Percentiles rank a stretch among this genome's conserved stretches.
Evolutionary conservation across 2,888 invertebrate genomes (phyloP).

Genomic region (Chrysomela aeneicollis): DNA sequence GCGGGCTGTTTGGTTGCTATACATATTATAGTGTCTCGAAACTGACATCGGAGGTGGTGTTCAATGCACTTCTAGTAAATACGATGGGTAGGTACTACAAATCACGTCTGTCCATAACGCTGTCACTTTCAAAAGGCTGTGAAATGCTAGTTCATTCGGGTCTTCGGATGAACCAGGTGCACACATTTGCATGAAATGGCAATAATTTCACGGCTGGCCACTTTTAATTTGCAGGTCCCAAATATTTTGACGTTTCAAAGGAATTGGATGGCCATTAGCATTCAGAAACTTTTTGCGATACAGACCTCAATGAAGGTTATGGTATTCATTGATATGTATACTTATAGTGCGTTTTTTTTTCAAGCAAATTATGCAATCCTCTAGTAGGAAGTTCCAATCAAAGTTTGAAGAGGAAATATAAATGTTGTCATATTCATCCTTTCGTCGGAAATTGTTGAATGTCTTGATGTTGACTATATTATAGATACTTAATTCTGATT

Average conservation of each 20-base stretch:
- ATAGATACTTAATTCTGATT: too few relatives aligned
- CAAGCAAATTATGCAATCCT: too few relatives aligned
- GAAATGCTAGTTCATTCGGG: conserved; percentile 17
- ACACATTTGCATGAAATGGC: conserved; percentile 35
- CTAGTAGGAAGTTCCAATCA: too few relatives aligned
- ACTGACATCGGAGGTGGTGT: conserved; percentile 28
- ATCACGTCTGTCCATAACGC: conserved; percentile 27
- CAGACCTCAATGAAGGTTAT: neutral
- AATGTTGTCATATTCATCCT: too few relatives aligned
- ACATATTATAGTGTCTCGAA: conserved; percentile 25
- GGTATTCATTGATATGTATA: too few relatives aligned
- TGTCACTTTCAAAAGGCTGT: conserved; percentile 26
- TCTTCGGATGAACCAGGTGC: conserved; percentile 28
- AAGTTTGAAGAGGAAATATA: too few relatives aligned
- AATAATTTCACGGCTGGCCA: conserved; percentile 31
- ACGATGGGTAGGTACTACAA: conserved; percentile 30
- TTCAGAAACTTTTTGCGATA: neutral
- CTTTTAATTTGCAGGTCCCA: conserved; percentile 25
- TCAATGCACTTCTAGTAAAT: conserved; percentile 29
- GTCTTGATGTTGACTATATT: too few relatives aligned
- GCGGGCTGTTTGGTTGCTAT: conserved; percentile 9
- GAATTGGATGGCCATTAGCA: neutral
- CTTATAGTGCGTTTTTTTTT: too few relatives aligned
- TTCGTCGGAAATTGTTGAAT: too few relatives aligned
- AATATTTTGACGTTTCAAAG: conserved; percentile 27